These are phyloP conservation scores for Gisinianus flammeolus DNA, from an alignment of 2,888 invertebrate genomes.

Conservation along the genomic window DNA sequence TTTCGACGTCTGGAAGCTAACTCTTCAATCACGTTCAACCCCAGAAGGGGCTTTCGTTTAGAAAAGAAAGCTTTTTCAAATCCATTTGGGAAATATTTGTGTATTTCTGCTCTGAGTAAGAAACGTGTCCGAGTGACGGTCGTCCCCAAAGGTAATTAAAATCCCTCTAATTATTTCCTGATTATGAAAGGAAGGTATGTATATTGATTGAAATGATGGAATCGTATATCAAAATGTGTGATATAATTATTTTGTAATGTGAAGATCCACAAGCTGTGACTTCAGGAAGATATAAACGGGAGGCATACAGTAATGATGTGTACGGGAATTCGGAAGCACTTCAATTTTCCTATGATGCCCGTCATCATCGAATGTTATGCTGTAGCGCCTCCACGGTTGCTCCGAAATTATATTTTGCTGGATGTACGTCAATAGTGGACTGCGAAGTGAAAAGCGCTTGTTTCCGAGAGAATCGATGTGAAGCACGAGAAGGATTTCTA, in stretches of 20 bases:
- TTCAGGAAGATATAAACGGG: no score
- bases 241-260: no score
- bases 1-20: conserved; percentile 46
- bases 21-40: conserved; percentile 48
- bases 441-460: conserved; percentile 56
- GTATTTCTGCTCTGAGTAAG: conserved; percentile 45
- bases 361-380: conserved; percentile 48
- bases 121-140: conserved; percentile 47
- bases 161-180: no score
- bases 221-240: no score
- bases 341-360: conserved; percentile 51
- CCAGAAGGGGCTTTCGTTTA: conserved; percentile 51
- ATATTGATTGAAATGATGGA: no score
- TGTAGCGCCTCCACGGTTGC: conserved; percentile 37
- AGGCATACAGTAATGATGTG: neutral
- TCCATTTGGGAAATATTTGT: conserved; percentile 52
- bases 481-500: conserved; percentile 38
- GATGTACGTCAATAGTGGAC: conserved; percentile 54
- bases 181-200: no score
- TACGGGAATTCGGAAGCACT: conserved; percentile 28
- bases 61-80: conserved; percentile 43
- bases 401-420: conserved; percentile 53
- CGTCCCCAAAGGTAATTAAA: conserved; percentile 50
- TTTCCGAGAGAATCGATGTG: conserved; percentile 54
- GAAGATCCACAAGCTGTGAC: no score